These are phyloP conservation scores for Eustalomyia histrio DNA, from an alignment of 2,888 invertebrate genomes.

Conservation along the genomic window DNA sequence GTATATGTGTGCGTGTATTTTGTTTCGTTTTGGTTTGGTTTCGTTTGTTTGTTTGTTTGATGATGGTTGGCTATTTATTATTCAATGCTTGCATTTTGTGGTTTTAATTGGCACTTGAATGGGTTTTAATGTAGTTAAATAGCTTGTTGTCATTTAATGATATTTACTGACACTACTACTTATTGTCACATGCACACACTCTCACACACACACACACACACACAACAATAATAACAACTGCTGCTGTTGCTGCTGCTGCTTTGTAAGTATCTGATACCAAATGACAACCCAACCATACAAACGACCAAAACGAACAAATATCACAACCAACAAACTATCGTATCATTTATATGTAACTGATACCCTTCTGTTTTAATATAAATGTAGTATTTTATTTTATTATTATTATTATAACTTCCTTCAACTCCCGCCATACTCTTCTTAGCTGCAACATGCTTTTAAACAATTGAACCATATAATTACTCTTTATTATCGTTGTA, in stretches of 20 bases:
- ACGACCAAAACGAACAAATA: too few relatives aligned
- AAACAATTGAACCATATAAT: conserved; percentile 44
- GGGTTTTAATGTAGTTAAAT: conserved; percentile 65
- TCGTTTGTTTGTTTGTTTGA: conserved; percentile 26
- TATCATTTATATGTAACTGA: conserved; percentile 46
- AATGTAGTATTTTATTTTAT: conserved; percentile 52
- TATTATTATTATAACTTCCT: conserved; percentile 53
- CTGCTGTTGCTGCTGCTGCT: conserved; percentile 7
- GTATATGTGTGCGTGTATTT: too few relatives aligned
- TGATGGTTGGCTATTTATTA: conserved; percentile 59
- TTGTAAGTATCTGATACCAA: neutral
- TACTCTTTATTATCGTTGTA: conserved; percentile 33
- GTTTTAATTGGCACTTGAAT: conserved; percentile 66
- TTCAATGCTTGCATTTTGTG: conserved; percentile 64
- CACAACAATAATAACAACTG: conserved; percentile 3
- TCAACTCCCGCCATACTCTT: neutral
- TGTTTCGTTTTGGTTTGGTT: conserved; percentile 13
- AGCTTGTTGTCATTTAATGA: conserved; percentile 63
- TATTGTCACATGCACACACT: conserved; percentile 23
- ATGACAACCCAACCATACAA: too few relatives aligned
- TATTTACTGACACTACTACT: conserved; percentile 57
- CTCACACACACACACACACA: conserved; percentile 12
- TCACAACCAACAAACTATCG: conserved; percentile 9
- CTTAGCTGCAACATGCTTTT: neutral
- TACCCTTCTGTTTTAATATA: conserved; percentile 39